phyloP scores from a whole-genome alignment of 2,113 vertebrate species.

The Eclectus roratus region DNA sequence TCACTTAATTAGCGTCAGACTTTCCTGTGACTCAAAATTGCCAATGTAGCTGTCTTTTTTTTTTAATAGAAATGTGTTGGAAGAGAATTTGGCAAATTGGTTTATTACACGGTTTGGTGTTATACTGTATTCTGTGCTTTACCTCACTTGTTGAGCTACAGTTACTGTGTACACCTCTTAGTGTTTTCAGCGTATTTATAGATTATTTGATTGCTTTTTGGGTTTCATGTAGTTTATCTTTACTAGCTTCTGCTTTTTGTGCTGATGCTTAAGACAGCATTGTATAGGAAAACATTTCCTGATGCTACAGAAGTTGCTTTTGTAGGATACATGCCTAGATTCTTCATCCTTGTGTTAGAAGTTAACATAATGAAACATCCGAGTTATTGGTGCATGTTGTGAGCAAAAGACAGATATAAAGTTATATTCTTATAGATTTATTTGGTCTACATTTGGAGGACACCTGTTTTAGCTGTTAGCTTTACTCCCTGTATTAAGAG shows the following conservation, averaged over 20 bases:
- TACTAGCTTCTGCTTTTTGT: not conserved
- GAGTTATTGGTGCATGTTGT: not conserved
- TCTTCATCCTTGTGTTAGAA: not conserved
- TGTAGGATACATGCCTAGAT: not conserved
- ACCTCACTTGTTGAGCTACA: not conserved
- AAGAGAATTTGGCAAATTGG: not conserved
- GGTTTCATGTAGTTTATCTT: not conserved
- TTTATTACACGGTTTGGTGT: not conserved
- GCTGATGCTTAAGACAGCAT: not conserved
- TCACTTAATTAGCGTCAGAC: not conserved
- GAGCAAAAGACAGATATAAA: not conserved
- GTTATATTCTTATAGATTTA: not conserved
- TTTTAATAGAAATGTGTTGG: not conserved
- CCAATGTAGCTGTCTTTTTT: not conserved
- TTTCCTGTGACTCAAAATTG: not conserved
- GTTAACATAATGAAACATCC: accelerated
- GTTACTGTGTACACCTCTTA: not conserved
- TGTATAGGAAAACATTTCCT: not conserved
- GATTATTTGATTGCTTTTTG: not conserved
- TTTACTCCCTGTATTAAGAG: not conserved
- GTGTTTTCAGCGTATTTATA: not conserved
- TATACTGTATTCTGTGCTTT: not conserved
- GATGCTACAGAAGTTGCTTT: not conserved
- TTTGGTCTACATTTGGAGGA: not conserved
- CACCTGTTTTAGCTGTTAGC: not conserved